Evolutionary conservation across 2,113 vertebrate genomes (phyloP).

Genomic region (Hypomesus transpacificus): DNA sequence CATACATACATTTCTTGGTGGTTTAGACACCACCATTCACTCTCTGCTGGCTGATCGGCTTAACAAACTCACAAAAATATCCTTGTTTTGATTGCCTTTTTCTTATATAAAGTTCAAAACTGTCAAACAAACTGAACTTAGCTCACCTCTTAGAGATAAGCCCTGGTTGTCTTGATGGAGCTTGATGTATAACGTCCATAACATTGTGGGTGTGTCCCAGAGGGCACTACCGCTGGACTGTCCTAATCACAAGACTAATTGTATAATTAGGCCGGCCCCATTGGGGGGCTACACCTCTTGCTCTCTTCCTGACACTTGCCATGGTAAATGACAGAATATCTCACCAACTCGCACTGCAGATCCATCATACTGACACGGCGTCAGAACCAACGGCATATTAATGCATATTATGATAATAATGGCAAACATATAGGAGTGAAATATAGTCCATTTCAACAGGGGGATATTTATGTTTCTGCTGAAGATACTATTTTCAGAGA

Average conservation of each 20-base stretch:
- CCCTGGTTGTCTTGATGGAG: constrained; percentile 49
- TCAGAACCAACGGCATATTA: constrained; percentile 35
- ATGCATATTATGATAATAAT: background rate
- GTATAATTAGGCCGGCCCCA: constrained; percentile 73
- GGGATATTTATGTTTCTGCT: no score
- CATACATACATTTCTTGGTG: no score
- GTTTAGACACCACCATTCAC: no score
- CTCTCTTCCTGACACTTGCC: constrained; percentile 67
- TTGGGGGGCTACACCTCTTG: constrained; percentile 70
- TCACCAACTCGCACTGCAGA: constrained; percentile 64
- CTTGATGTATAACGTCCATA: constrained; percentile 63
- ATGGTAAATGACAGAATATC: constrained; percentile 70
- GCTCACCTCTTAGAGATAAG: constrained; percentile 17
- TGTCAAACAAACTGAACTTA: background rate
- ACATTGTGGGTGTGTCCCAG: constrained; percentile 65
- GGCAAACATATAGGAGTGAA: background rate
- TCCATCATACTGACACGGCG: constrained; percentile 68
- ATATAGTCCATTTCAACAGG: no score
- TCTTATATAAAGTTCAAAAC: background rate
- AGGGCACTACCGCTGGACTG: constrained; percentile 67
- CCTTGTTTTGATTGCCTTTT: background rate
- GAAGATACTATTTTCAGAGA: no score
- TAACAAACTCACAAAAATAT: background rate
- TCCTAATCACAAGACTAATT: constrained; percentile 77
- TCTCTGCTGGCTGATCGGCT: no score